These are phyloP conservation scores for Conus canariensis DNA, from an alignment of 2,888 invertebrate genomes.

Conservation along the genomic window DNA sequence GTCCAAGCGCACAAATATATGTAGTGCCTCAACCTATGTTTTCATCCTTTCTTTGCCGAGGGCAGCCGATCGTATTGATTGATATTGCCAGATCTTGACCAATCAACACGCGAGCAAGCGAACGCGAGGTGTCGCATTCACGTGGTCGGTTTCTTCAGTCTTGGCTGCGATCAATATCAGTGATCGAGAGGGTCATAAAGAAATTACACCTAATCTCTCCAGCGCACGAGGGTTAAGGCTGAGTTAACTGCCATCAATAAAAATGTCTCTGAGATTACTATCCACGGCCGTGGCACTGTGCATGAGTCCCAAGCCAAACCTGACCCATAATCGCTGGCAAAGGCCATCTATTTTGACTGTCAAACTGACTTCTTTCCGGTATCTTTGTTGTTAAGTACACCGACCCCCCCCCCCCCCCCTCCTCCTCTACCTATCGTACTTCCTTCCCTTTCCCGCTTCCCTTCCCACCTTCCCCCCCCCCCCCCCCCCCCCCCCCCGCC, in stretches of 20 bases:
- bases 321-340: no score
- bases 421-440: no score
- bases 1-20: constrained; percentile 38
- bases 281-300: background rate
- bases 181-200: constrained; percentile 27
- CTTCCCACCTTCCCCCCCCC: no score
- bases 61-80: constrained; percentile 51
- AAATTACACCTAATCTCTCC: constrained; percentile 15
- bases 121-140: constrained; percentile 42
- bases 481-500: no score
- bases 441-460: no score
- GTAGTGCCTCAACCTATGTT: constrained; percentile 45
- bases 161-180: constrained; percentile 21
- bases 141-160: constrained; percentile 24
- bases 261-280: background rate
- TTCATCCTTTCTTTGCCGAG: constrained; percentile 45
- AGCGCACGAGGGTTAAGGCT: background rate
- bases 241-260: constrained; percentile 6
- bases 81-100: constrained; percentile 45
- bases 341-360: no score
- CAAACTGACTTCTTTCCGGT: no score
- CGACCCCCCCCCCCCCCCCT: no score
- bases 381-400: no score
- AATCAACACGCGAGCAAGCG: constrained; percentile 40
- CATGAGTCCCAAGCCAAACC: background rate